Evolutionary conservation across 2,888 invertebrate species (phyloP), one percentile per base, ranked within the genome.

Genomic region (Clivina fossor): DNA sequence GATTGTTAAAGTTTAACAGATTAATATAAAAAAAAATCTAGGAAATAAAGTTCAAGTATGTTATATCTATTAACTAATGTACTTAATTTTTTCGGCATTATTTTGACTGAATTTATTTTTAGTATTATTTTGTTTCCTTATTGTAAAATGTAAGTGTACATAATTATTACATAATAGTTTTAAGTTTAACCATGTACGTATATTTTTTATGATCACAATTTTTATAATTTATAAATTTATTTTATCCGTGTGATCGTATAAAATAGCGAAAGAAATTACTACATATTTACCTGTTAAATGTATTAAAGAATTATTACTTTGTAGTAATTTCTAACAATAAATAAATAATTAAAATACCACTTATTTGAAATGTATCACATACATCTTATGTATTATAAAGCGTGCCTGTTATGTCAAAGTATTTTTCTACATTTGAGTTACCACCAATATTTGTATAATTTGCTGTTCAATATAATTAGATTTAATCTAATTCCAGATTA

Each of bases 1-100:
- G 54, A 37, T 37, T 54, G 47, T 46, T 55, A 47, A 55, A 55
- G 47, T 28, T 47, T 38, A 55, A 47, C 35, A 53, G 38, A 53
- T 46, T 41, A 40, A 41, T 54, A 37, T 30, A 32, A 55, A 11
- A 46, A 11, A 43, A 18, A 8, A 32, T 20, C 22, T 40, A 50
- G 32, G 26, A 41, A 40, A 53, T 7, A 33, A 40, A 28, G 24
- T 53, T 50, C 40, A 51, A 51, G 24, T 51, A 51, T 51, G 38
- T 55, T 46, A 46, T 47, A 30, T 38, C 38, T 38, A 44, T 41
- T 51, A 32, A 38, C 24, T 26, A 5, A 5, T 26, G 26, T 9
- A 26, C 26, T 26, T 7, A 26, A 7, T 26, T 26, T 26, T 5
- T 26, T 26, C 26, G 8, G 5, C 26, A 5, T 26, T 5, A 26